A percentile compares a stretch with the other conserved stretches of the same genome.
Conservation (phyloP, 2,888 invertebrate species). For the Pimpla rufipes region DNA sequence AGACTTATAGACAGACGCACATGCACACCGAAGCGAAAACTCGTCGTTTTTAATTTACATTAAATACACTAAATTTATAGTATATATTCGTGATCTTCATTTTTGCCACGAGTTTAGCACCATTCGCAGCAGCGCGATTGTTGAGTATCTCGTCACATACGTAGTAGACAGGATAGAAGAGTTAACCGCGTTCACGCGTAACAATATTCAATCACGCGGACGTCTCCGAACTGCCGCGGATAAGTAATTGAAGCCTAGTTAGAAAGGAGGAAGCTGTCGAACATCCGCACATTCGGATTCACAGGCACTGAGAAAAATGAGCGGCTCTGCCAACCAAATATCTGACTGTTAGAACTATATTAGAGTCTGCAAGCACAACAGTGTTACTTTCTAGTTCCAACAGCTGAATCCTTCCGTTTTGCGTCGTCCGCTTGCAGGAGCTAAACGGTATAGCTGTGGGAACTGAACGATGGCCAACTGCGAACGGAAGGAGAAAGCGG, state of each 20-base stretch:
- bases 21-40: constrained; percentile 50
- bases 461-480: too few species aligned
- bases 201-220: constrained; percentile 20
- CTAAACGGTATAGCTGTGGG: too few species aligned
- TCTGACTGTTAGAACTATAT: too few species aligned
- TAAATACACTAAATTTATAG: constrained; percentile 1
- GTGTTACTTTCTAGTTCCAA: too few species aligned
- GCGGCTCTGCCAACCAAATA: too few species aligned
- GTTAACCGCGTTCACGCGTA: neutral
- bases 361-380: too few species aligned
- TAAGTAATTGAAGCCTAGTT: constrained; percentile 12
- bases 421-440: too few species aligned
- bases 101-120: constrained; percentile 38
- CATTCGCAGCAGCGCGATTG: constrained; percentile 31
- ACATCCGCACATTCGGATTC: constrained; percentile 18
- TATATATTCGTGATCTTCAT: too few species aligned
- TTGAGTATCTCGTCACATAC: neutral
- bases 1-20: constrained; percentile 11
- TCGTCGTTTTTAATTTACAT: constrained; percentile 32
- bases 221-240: neutral
- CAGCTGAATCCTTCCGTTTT: too few species aligned
- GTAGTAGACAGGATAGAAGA: constrained; percentile 7
- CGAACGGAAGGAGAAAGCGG: too few species aligned
- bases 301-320: too few species aligned
- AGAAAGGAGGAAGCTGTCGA: neutral